Evolutionary conservation across 2,888 invertebrate species (phyloP).

Genomic region (Meloe dianella): DNA sequence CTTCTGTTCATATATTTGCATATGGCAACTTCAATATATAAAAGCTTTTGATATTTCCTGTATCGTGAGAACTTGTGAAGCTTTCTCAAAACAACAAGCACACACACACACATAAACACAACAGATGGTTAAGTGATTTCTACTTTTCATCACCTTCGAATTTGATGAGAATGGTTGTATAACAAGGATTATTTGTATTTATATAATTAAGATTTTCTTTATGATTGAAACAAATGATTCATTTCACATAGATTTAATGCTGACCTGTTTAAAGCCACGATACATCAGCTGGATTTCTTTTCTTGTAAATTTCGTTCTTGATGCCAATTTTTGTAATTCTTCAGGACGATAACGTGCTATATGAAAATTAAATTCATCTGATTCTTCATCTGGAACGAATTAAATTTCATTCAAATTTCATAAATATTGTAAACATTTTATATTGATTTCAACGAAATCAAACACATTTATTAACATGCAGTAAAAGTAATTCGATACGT

Average conservation of each 20-base stretch:
- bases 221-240: neutral
- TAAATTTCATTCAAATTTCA: neutral
- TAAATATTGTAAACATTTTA: no score
- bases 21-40: constrained; percentile 26
- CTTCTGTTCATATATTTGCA: constrained; percentile 21
- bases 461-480: neutral
- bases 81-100: constrained; percentile 4
- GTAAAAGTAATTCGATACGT: neutral
- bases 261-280: constrained; percentile 86
- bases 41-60: constrained; percentile 11
- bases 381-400: constrained; percentile 72
- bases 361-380: constrained; percentile 69
- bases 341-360: constrained; percentile 78
- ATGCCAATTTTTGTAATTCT: constrained; percentile 77
- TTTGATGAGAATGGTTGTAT: neutral
- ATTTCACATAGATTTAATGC: constrained; percentile 24
- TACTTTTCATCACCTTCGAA: neutral
- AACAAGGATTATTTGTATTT: neutral
- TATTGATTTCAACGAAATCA: no score
- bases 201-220: neutral
- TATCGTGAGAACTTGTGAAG: neutral
- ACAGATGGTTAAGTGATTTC: neutral
- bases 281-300: constrained; percentile 91
- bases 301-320: constrained; percentile 77
- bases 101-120: no score